Conservation (phyloP, 2,797 vertebrate species). For the Lepilemur ruficaudatus region DNA sequence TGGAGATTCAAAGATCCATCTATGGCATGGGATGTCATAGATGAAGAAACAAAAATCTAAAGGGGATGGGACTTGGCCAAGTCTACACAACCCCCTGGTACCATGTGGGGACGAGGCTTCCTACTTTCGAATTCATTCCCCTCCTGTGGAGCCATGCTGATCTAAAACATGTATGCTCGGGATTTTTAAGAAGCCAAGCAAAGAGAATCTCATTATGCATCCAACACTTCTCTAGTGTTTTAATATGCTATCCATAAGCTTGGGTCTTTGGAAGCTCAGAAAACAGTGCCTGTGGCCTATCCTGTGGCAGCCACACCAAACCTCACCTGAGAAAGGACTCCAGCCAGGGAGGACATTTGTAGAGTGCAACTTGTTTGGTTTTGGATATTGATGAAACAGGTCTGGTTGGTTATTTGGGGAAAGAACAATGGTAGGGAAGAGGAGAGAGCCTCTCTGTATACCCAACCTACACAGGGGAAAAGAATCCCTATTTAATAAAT, state of each 20-base stretch:
- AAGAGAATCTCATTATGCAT: neutral
- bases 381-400: neutral
- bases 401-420: neutral
- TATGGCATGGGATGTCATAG: neutral
- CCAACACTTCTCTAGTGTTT: neutral
- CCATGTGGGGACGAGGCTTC: neutral
- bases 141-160: neutral
- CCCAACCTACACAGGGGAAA: neutral
- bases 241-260: neutral
- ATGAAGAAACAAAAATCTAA: neutral
- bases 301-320: no score
- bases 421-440: neutral
- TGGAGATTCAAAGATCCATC: neutral
- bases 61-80: neutral
- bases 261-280: neutral
- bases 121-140: neutral
- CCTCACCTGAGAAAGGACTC: neutral
- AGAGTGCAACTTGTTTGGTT: neutral
- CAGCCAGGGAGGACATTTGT: neutral
- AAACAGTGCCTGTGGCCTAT: neutral
- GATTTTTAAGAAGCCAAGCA: neutral
- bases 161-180: neutral
- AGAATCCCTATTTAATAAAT: no score
- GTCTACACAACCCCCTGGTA: neutral
- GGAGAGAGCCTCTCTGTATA: neutral